phyloP scores from a whole-genome alignment of 2,888 invertebrate genomes.

The Lissonota sp. region DNA sequence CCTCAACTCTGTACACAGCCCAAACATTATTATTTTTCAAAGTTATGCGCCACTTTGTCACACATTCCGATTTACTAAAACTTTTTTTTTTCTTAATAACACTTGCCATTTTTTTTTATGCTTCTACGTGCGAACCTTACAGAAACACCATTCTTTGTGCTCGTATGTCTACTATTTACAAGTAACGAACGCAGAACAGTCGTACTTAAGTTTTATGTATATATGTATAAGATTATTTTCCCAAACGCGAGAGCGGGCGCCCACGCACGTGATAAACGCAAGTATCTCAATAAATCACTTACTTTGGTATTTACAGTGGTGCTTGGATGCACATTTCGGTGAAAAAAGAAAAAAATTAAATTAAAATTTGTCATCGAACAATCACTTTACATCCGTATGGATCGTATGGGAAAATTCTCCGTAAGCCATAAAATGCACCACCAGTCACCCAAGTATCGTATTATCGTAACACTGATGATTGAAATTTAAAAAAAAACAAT shows the following conservation, averaged over 20 bases:
- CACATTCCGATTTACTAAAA: neutral
- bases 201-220: conserved; percentile 16
- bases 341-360: conserved; percentile 6
- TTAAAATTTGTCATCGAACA: conserved; percentile 1
- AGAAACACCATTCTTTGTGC: neutral
- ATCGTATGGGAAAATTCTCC: neutral
- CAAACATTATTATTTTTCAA: conserved; percentile 46
- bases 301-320: conserved; percentile 66
- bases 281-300: conserved; percentile 42
- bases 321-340: conserved; percentile 14
- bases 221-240: conserved; percentile 18
- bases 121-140: neutral
- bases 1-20: conserved; percentile 60
- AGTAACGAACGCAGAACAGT: conserved; percentile 32
- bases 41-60: conserved; percentile 16
- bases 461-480: neutral
- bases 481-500: neutral
- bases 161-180: conserved; percentile 56
- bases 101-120: neutral
- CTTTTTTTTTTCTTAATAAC: conserved; percentile 7
- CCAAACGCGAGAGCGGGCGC: conserved; percentile 8
- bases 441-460: neutral
- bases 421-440: neutral
- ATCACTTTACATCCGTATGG: no score
- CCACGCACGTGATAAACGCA: conserved; percentile 37